These are phyloP conservation scores for Willisornis vidua DNA, from an alignment of 2,113 vertebrate species.

Conservation along the genomic window DNA sequence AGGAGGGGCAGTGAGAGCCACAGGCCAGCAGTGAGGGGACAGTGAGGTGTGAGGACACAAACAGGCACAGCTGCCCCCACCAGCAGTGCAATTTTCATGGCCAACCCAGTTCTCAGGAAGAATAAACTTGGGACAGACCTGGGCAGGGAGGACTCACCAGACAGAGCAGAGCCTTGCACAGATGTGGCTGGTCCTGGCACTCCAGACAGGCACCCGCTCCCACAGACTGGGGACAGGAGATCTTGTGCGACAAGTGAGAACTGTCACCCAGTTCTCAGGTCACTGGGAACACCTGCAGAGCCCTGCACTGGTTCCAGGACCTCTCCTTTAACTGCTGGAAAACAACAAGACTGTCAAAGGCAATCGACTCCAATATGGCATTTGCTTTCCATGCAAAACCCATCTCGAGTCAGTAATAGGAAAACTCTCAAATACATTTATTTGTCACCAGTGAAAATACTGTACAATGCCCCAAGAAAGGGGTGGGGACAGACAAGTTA, in stretches of 20 bases:
- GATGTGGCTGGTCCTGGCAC: rapidly evolving
- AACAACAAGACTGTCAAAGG: neutral
- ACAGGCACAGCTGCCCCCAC: neutral
- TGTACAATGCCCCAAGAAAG: slow-evolving; percentile 41
- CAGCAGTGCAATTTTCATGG: neutral
- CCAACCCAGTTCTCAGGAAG: no score
- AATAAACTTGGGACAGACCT: rapidly evolving
- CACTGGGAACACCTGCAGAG: neutral
- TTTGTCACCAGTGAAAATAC: slow-evolving; percentile 58
- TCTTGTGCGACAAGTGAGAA: neutral
- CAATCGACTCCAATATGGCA: neutral
- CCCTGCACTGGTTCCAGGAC: neutral
- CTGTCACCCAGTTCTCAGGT: neutral
- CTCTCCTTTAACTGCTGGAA: neutral
- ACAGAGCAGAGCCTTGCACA: neutral
- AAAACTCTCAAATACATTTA: slow-evolving; percentile 55
- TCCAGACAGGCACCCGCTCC: no score
- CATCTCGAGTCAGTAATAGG: neutral
- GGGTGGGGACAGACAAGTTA: neutral
- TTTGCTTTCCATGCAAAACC: neutral
- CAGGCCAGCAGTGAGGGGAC: neutral
- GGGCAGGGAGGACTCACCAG: neutral
- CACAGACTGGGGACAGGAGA: rapidly evolving
- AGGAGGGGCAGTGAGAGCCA: neutral
- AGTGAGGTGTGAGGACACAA: neutral